Evolutionary conservation across 1,140 invertebrate genomes (phyloP).

Genomic region (Plectrocnemia conspersa): DNA sequence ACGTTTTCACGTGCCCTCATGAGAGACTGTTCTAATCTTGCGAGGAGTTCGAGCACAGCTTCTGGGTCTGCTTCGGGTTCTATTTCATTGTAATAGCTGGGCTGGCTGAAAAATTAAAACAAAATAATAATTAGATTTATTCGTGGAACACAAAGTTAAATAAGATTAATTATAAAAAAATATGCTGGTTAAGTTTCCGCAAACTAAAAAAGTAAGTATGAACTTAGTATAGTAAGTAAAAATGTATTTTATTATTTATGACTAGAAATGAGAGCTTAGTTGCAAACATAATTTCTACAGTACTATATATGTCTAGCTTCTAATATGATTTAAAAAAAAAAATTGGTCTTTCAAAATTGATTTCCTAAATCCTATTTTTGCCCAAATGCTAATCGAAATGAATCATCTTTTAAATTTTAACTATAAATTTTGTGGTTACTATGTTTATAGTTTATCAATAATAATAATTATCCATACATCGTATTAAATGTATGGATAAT

Average conservation of each 20-base stretch:
- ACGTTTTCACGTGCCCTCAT: conserved; percentile 45
- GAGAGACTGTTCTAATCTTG: conserved; percentile 50
- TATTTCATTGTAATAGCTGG: conserved; percentile 44
- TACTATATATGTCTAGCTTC: too few species aligned
- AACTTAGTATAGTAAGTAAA: not conserved
- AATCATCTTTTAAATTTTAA: too few species aligned
- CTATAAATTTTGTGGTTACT: too few species aligned
- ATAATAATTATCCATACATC: too few species aligned
- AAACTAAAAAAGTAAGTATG: not conserved
- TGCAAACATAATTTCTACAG: too few species aligned
- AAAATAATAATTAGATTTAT: not conserved
- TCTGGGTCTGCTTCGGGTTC: conserved; percentile 47
- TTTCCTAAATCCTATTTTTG: too few species aligned
- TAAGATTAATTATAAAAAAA: not conserved
- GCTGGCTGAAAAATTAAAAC: conserved; percentile 39
- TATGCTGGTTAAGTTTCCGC: not conserved
- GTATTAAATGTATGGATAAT: too few species aligned
- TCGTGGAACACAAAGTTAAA: not conserved
- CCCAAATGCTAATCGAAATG: too few species aligned
- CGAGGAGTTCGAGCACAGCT: conserved; percentile 49
- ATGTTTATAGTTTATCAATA: too few species aligned
- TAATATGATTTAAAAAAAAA: too few species aligned
- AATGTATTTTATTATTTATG: not conserved
- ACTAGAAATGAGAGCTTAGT: not conserved
- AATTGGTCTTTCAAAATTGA: too few species aligned